These are phyloP conservation scores for Glaucidium brasilianum DNA, from an alignment of 2,113 vertebrate genomes.

Conservation along the genomic window DNA sequence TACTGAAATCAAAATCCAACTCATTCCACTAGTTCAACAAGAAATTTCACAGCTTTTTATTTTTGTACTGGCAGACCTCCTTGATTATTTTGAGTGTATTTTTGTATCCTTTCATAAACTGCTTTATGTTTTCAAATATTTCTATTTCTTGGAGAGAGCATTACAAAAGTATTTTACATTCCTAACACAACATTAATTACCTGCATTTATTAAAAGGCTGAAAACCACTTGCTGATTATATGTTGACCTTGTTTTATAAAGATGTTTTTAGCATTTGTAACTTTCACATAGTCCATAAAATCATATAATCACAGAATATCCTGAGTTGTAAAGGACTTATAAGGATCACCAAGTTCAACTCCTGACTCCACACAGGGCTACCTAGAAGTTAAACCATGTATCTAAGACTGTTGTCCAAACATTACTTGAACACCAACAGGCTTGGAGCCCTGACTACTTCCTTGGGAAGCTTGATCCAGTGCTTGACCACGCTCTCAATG, in stretches of 20 bases:
- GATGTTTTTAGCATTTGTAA: background rate
- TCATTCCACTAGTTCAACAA: background rate
- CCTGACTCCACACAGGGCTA: background rate
- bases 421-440: background rate
- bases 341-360: background rate
- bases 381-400: background rate
- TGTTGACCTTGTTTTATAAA: background rate
- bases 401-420: background rate
- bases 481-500: background rate
- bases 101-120: background rate
- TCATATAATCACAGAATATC: background rate
- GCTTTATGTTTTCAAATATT: background rate
- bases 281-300: background rate
- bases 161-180: background rate
- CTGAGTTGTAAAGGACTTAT: background rate
- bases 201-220: background rate
- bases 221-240: background rate
- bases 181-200: background rate
- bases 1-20: background rate
- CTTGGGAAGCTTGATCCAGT: background rate
- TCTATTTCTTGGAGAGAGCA: background rate
- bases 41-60: background rate
- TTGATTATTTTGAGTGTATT: background rate
- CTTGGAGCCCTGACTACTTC: background rate
- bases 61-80: background rate